phyloP scores from a whole-genome alignment of 2,888 invertebrate genomes.

The Pollenia griseotomentosa region DNA sequence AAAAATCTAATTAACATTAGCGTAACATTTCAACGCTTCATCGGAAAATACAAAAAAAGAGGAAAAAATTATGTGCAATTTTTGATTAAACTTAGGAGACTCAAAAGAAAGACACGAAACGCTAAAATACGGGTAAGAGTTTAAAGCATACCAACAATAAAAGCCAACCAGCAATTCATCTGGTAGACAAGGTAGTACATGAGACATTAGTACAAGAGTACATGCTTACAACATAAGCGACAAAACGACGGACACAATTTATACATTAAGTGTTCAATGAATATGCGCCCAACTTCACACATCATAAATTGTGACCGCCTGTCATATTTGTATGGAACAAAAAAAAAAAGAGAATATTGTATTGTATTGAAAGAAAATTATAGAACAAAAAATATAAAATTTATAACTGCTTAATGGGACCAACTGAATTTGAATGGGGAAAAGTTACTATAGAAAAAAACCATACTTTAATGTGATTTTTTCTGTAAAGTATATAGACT shows the following conservation, averaged over 20 bases:
- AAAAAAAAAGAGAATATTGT: slow-evolving; percentile 13
- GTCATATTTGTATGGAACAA: slow-evolving; percentile 70
- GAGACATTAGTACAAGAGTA: slow-evolving; percentile 36
- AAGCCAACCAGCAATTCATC: slow-evolving; percentile 51
- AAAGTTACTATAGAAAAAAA: too few relatives aligned
- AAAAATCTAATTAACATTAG: slow-evolving; percentile 74
- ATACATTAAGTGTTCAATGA: slow-evolving; percentile 70
- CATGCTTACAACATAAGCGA: slow-evolving; percentile 47
- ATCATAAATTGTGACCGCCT: slow-evolving; percentile 76
- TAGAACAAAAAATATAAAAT: neutral
- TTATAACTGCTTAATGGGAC: slow-evolving; percentile 24
- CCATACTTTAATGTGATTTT: too few relatives aligned
- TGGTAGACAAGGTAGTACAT: slow-evolving; percentile 58
- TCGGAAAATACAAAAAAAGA: slow-evolving; percentile 44
- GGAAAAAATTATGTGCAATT: slow-evolving; percentile 62
- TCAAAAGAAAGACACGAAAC: slow-evolving; percentile 30
- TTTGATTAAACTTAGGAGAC: slow-evolving; percentile 66
- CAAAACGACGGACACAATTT: slow-evolving; percentile 35
- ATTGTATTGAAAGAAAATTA: slow-evolving; percentile 51
- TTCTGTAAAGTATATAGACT: too few relatives aligned
- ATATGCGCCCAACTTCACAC: slow-evolving; percentile 75
- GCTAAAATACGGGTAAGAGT: slow-evolving; percentile 12
- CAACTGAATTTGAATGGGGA: neutral
- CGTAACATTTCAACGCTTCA: slow-evolving; percentile 74
- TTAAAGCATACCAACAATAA: slow-evolving; percentile 7